Base-by-base conservation (phyloP, 2,888 invertebrate species). In the Salticus scenicus region DNA sequence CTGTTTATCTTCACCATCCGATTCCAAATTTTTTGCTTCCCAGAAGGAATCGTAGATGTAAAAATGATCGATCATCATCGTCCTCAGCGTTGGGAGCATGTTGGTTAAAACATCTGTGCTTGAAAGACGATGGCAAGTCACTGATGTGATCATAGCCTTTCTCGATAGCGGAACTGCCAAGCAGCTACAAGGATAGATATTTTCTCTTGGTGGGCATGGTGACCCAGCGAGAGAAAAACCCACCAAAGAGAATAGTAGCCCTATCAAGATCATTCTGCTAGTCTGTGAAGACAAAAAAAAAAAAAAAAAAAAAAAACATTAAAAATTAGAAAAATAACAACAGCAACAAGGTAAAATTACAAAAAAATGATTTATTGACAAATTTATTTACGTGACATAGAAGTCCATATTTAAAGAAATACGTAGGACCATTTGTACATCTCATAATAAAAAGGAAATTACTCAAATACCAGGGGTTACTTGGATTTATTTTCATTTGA, bases 41-140 rank as follows among this genome's bases (percentile, higher is more conserved):
- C 83, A 84, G 57, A 84, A 84, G 1, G 77, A 84, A 67, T 84
- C 76, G 33, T 69, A 77, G 20, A 84, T 41, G 28, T 77, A 72
- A 30, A 84, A 84, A 20, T 73, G 67, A 28, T 84, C 83, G 7
- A 84, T 77, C 28, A 66, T 28, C 42, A 84, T 76, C 10, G 57
- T 14, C 17, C 42, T 66, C 42, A 84, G 20, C 5, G 83, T 17
- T 0, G 73, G 42, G 14, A 77, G 37, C 8, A 84, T 77, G 10
- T 37, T 10, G 1, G 1, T 41, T 10, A 84, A 57, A 10, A n/a
- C 31, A 20, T 67, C 57, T 0, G 83, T 57, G 27, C 66, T 41
- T 0, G 7, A 31, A 20, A 84, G 17, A 5, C 37, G 66, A 27
- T 84, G 83, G 37, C 83, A 84, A 0, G 71, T 57, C 0, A 84